These are phyloP conservation scores for Peromyscus eremicus DNA, from an alignment of 2,797 vertebrate genomes.

Conservation along the genomic window DNA sequence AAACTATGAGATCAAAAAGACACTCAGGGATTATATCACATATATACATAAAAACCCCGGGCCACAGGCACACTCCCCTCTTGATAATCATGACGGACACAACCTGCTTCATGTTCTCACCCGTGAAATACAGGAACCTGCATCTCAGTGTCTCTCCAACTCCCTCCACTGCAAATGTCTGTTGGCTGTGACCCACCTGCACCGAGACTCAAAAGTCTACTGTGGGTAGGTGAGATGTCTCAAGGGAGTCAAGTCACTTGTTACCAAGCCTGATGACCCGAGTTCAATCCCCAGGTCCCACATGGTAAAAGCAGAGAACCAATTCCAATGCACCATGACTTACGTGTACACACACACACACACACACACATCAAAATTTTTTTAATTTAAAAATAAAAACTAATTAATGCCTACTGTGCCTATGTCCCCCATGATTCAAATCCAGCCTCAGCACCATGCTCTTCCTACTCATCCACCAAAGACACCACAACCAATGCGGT, in stretches of 20 bases:
- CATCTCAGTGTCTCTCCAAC: not conserved
- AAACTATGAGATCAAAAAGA: not conserved
- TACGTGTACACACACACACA: not conserved
- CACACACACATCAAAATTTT: not conserved
- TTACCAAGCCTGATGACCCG: not conserved
- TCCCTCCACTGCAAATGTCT: not conserved
- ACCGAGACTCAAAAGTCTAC: not conserved
- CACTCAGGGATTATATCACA: not conserved
- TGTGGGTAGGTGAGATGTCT: not conserved
- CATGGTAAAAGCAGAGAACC: not conserved
- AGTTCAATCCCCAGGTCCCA: not conserved
- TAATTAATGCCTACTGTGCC: not conserved
- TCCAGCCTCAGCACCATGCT: too few relatives aligned
- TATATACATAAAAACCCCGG: not conserved
- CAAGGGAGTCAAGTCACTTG: not conserved
- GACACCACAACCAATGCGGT: not conserved
- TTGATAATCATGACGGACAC: not conserved
- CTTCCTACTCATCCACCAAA: not conserved
- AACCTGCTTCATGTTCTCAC: not conserved
- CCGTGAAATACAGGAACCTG: not conserved
- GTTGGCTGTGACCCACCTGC: not conserved
- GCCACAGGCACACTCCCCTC: not conserved
- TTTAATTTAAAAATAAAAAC: not conserved
- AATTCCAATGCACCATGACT: not conserved
- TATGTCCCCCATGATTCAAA: not conserved